phyloP scores from a whole-genome alignment of 2,113 vertebrate genomes.

The Mastomys coucha region DNA sequence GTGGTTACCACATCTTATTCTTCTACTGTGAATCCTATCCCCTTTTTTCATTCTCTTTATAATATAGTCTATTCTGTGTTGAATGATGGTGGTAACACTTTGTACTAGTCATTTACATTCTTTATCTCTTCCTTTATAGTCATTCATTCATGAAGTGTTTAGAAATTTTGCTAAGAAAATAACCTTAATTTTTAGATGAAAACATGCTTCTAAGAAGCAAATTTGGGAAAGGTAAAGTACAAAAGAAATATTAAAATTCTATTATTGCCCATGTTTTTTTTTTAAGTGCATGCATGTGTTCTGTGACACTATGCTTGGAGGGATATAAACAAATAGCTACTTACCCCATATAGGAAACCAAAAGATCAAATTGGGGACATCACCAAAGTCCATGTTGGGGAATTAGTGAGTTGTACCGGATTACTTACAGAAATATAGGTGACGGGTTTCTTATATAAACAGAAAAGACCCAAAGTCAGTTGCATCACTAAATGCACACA shows the following conservation, averaged over 20 bases:
- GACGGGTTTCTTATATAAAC: neutral
- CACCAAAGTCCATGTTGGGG: neutral
- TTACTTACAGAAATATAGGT: neutral
- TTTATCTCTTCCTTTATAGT: neutral
- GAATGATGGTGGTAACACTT: neutral
- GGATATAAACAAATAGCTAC: neutral
- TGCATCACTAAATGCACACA: neutral
- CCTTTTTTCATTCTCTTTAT: neutral
- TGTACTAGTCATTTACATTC: neutral
- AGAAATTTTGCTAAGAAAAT: neutral
- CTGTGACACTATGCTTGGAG: neutral
- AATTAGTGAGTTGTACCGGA: neutral
- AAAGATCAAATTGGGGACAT: neutral
- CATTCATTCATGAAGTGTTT: neutral
- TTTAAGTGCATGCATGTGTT: neutral
- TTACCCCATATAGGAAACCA: neutral
- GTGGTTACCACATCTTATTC: neutral
- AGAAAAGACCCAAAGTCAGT: neutral
- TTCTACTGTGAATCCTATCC: neutral
- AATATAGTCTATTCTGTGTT: neutral
- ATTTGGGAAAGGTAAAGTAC: neutral
- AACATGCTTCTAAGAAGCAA: neutral
- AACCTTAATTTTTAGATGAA: neutral
- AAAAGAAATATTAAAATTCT: constrained; percentile 11
- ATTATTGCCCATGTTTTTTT: neutral